These are phyloP conservation scores for Ooceraea biroi DNA, from an alignment of 1,140 invertebrate genomes.

Conservation along the genomic window DNA sequence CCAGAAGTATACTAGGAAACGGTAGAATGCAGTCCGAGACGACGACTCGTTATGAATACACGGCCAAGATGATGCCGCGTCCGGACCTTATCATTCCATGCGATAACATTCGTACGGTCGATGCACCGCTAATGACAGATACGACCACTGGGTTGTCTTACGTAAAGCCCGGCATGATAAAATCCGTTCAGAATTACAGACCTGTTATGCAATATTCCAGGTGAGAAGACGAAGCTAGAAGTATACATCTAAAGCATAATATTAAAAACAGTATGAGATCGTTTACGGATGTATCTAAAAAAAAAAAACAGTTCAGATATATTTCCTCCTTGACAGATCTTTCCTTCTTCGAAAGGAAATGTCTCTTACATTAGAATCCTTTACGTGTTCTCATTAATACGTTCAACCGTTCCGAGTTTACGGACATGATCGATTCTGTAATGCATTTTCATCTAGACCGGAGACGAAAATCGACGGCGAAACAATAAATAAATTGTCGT, in stretches of 20 bases:
- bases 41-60: conserved; percentile 90
- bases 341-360: not conserved
- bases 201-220: conserved; percentile 76
- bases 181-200: conserved; percentile 75
- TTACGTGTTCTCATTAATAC: not conserved
- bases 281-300: not conserved
- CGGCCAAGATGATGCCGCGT: conserved; percentile 87
- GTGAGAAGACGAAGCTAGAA: conserved; percentile 58
- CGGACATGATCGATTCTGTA: not conserved
- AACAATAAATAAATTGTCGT: conserved; percentile 88
- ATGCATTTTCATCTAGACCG: conserved; percentile 79
- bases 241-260: not conserved
- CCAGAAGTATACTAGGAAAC: conserved; percentile 81
- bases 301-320: not conserved
- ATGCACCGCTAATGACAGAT: conserved; percentile 79
- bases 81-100: conserved; percentile 80
- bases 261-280: conserved; percentile 6
- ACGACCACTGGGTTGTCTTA: conserved; percentile 80
- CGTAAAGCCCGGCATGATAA: conserved; percentile 69
- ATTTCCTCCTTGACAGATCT: not conserved
- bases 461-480: conserved; percentile 87
- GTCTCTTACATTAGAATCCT: not conserved
- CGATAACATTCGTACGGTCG: conserved; percentile 82
- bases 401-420: not conserved
- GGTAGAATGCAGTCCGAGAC: conserved; percentile 90